phyloP scores from a whole-genome alignment of 2,797 vertebrate species.

The Rhabdophis nuchalis region DNA sequence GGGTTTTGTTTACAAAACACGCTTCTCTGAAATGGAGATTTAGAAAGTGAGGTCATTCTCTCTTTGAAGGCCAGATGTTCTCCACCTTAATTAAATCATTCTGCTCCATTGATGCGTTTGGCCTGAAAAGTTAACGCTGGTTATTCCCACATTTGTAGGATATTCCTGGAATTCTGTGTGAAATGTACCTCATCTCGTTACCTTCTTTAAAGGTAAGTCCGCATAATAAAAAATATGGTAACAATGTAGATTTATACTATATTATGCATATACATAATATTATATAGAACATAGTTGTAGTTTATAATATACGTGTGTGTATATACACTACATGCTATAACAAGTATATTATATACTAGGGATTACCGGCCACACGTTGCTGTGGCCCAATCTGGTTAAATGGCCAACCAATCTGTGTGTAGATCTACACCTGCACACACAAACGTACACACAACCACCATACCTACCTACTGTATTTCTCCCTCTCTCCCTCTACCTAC shows the following conservation, averaged over 20 bases:
- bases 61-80: background rate
- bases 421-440: no score
- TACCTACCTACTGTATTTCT: no score
- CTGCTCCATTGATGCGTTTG: background rate
- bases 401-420: no score
- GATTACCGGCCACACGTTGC: no score
- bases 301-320: no score
- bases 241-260: background rate
- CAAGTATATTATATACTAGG: no score
- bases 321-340: no score
- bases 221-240: background rate
- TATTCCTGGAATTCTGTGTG: conserved; percentile 81
- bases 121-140: background rate
- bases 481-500: no score
- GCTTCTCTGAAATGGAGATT: background rate
- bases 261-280: no score
- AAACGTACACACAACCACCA: no score
- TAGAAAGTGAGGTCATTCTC: background rate
- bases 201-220: conserved; percentile 80
- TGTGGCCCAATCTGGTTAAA: no score
- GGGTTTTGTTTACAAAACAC: background rate
- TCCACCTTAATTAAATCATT: background rate
- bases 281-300: no score
- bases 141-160: conserved; percentile 58
- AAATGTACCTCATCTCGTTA: conserved; percentile 78